Percentiles rank a stretch among this genome's conserved stretches.
These are phyloP conservation scores for Spodoptera frugiperda DNA, from an alignment of 1,140 invertebrate genomes.

Conservation along the genomic window DNA sequence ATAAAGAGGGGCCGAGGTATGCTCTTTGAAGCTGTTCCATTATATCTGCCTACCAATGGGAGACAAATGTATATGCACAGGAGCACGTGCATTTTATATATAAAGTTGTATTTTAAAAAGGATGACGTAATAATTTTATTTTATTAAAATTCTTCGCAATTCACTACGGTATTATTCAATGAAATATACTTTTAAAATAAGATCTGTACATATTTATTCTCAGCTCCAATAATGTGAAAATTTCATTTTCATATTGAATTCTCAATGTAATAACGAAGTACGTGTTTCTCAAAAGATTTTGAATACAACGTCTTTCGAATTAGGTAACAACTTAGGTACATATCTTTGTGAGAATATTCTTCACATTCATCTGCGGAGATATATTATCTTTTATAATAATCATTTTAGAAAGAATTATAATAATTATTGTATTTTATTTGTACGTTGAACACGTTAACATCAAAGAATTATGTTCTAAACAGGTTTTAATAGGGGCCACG, in stretches of 20 bases:
- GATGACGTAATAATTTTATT: too few species aligned
- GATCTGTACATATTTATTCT: neutral
- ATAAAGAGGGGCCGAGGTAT: too few species aligned
- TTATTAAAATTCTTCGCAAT: too few species aligned
- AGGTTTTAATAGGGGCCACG: constrained; percentile 2
- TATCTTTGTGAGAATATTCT: constrained; percentile 4
- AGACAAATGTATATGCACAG: too few species aligned
- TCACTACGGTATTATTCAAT: too few species aligned
- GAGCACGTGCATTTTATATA: too few species aligned
- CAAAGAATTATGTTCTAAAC: too few species aligned
- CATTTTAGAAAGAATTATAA: constrained; percentile 1
- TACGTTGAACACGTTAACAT: neutral
- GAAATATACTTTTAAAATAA: neutral
- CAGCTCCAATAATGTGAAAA: constrained; percentile 2
- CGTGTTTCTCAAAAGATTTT: constrained; percentile 32
- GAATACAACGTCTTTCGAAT: constrained; percentile 18
- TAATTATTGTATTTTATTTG: neutral
- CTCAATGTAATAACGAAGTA: constrained; percentile 21
- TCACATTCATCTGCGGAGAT: neutral
- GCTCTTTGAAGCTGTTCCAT: too few species aligned
- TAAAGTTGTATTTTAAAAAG: too few species aligned
- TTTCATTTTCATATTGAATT: constrained; percentile 20
- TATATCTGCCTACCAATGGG: too few species aligned
- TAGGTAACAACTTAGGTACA: neutral
- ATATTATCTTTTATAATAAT: neutral